Evolutionary conservation across 2,113 vertebrate species (phyloP), one percentile per base, ranked within the genome.

Genomic region (Delphinapterus leucas): DNA sequence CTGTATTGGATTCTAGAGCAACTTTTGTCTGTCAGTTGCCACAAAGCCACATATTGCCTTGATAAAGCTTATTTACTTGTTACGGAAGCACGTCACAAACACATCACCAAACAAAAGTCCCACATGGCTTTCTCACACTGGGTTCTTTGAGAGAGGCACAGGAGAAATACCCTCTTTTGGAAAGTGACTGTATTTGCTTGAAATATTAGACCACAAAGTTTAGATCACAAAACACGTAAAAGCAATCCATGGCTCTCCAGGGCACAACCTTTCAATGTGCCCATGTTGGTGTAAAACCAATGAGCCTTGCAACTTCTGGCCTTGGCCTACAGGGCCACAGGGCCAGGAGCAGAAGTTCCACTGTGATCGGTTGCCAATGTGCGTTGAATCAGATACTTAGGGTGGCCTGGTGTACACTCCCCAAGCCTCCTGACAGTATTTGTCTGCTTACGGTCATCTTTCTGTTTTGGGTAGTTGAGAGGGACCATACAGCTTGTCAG

Each of bases 391-490:
- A 97, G 95, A 96, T 93, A 96, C 95, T 98, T 97, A 88, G 98
- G 97, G 77, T 83, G 96, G 98, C 94, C 95, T 97, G 2, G 61
- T 95, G 93, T 97, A 91, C 55, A 90, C 92, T 97, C 98, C 65
- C 80, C 95, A 17, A 81, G 98, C 97, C 98, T 98, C 96, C 97
- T 97, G 98, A 97, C 96, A 86, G 82, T 96, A 96, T 97, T 97
- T 96, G 93, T 97, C 85, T 90, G 77, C 36, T 97, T 88, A 81
- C 73, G 97, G 97, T 96, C 94, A 96, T 98, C 92, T 91, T 98
- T 98, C 97, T 97, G 94, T 70, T 93, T 97, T 97, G 97, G 98
- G 96, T 89, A 96, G 96, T 98, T 98, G 97, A 97, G 98, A 98
- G 67, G 88, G 97, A 98, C 96, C 87, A 90, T 93, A 95, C 60